A percentile compares a stretch with the other conserved stretches of the same genome.
Conservation (phyloP, 2,113 vertebrate species). For the Connochaetes taurinus region DNA sequence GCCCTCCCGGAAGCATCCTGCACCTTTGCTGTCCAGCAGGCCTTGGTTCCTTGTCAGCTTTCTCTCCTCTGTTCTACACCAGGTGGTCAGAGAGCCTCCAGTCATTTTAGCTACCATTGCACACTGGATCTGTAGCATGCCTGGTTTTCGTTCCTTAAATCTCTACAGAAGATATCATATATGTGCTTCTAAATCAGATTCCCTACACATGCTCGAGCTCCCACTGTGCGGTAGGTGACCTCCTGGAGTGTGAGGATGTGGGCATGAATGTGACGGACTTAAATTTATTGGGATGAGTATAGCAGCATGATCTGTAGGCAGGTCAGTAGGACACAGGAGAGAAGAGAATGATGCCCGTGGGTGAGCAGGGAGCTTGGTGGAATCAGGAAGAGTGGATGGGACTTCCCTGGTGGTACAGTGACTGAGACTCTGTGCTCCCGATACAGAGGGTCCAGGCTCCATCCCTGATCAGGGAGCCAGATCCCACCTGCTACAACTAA, state of each 20-base stretch:
- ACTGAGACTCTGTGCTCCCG: neutral
- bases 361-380: no score
- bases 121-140: accelerated
- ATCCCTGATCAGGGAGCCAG: neutral
- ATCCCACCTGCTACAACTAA: neutral
- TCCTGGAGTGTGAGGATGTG: neutral
- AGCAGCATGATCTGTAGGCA: accelerated
- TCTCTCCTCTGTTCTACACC: accelerated
- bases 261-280: accelerated
- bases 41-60: accelerated
- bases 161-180: neutral
- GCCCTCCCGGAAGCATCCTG: accelerated
- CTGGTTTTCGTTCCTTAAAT: neutral
- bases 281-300: accelerated
- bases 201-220: neutral
- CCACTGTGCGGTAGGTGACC: accelerated
- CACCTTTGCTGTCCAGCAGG: accelerated
- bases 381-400: neutral
- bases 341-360: accelerated
- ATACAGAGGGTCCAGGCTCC: neutral
- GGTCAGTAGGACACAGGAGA: neutral
- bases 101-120: accelerated
- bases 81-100: neutral
- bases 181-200: neutral
- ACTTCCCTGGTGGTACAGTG: neutral